phyloP scores from a whole-genome alignment of 2,797 vertebrate species.

The Parotocinclus haroldoi region DNA sequence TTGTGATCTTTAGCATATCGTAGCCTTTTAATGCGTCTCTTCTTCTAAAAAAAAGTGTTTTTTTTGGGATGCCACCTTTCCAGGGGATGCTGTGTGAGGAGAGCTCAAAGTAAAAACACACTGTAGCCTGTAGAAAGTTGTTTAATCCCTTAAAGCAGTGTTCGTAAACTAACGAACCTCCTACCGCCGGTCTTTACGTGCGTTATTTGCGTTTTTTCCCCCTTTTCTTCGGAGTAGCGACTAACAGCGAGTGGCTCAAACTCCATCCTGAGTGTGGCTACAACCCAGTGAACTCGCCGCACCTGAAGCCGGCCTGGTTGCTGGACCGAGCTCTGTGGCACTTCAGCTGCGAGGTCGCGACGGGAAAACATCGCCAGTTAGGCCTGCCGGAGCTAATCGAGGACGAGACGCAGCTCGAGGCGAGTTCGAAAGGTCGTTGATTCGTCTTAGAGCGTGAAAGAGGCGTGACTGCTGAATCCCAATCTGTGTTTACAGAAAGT shows the following conservation, averaged over 20 bases:
- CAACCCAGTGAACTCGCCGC: conserved; percentile 91
- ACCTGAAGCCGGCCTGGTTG: conserved; percentile 91
- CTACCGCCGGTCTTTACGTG: no score
- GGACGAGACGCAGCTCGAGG: conserved; percentile 79
- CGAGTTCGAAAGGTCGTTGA: conserved; percentile 64
- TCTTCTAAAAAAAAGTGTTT: no score
- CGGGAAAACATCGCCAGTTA: conserved; percentile 73
- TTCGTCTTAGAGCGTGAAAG: background rate
- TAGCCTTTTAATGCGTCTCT: no score
- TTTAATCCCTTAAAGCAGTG: no score
- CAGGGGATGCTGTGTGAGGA: no score
- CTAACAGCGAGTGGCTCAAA: conserved; percentile 85
- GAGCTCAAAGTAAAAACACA: no score
- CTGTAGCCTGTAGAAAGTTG: no score
- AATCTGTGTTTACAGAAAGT: conserved; percentile 70
- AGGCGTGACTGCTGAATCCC: no score
- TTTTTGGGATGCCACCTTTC: no score
- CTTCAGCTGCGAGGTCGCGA: conserved; percentile 77
- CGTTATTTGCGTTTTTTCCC: no score
- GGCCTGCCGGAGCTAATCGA: conserved; percentile 81
- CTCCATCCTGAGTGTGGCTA: conserved; percentile 92
- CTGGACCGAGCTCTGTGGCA: conserved; percentile 90
- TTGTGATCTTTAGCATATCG: no score
- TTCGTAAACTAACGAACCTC: no score
- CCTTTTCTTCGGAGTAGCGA: conserved; percentile 65